Conservation (phyloP, 2,888 invertebrate genomes). For the Sturmia bella region DNA sequence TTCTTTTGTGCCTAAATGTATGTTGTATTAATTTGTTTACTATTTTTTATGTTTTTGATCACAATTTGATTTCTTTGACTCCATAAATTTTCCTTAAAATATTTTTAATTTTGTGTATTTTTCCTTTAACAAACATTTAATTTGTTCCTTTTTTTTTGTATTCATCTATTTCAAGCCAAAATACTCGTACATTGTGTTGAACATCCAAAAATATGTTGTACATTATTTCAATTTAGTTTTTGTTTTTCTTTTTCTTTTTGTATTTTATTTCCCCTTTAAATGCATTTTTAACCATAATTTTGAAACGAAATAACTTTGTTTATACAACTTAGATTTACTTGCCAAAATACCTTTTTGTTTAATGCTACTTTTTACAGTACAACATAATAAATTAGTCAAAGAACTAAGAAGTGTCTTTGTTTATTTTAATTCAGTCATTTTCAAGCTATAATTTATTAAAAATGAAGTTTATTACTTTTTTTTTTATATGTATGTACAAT, state of each 20-base stretch:
- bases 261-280: constrained; percentile 38
- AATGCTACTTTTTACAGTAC: constrained; percentile 20
- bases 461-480: constrained; percentile 35
- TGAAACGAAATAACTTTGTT: constrained; percentile 40
- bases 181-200: constrained; percentile 53
- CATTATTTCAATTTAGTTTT: constrained; percentile 20
- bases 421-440: constrained; percentile 65
- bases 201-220: constrained; percentile 68
- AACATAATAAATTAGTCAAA: constrained; percentile 55
- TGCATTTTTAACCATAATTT: constrained; percentile 63
- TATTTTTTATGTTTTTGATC: constrained; percentile 74
- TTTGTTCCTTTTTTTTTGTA: constrained; percentile 42
- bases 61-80: constrained; percentile 80
- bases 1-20: constrained; percentile 67
- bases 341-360: constrained; percentile 66
- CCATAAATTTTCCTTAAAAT: constrained; percentile 72
- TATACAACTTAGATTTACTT: constrained; percentile 58
- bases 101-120: constrained; percentile 59
- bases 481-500: constrained; percentile 53
- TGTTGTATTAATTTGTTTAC: constrained; percentile 56
- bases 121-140: constrained; percentile 44
- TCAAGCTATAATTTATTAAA: constrained; percentile 63
- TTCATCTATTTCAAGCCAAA: constrained; percentile 58
- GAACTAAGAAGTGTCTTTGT: constrained; percentile 51
- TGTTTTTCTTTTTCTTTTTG: constrained; percentile 19